Conservation (phyloP, 1,140 invertebrate genomes). For the Neodiprion fabricii region DNA sequence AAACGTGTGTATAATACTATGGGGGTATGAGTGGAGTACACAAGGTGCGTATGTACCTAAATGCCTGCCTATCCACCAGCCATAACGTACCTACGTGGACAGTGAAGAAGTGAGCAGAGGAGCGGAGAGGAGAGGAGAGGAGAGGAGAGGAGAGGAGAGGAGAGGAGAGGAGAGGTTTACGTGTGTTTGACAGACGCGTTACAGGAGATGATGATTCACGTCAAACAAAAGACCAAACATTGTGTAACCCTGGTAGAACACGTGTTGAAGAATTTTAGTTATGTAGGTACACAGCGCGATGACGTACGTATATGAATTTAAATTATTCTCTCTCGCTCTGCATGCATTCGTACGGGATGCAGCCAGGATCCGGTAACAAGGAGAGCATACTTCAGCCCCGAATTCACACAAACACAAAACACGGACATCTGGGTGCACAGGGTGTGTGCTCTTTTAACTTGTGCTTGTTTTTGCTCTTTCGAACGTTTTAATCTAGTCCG, state of each 20-base stretch:
- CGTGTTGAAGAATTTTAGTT: constrained; percentile 44
- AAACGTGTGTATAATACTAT: constrained; percentile 20
- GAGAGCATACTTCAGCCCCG: too few relatives aligned
- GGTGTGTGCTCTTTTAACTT: too few relatives aligned
- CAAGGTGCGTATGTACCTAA: background rate
- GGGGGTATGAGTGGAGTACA: constrained; percentile 1
- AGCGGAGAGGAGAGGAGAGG: background rate
- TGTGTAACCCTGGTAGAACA: constrained; percentile 36
- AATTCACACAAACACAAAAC: too few relatives aligned
- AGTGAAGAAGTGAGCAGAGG: too few relatives aligned
- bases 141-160: background rate
- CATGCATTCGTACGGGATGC: too few relatives aligned
- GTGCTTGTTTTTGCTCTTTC: too few relatives aligned
- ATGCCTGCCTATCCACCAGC: too few relatives aligned
- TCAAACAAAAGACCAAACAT: constrained; percentile 50
- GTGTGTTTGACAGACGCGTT: constrained; percentile 6
- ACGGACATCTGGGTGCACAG: too few relatives aligned
- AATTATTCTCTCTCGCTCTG: background rate
- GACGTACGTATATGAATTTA: background rate
- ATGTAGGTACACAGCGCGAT: constrained; percentile 1
- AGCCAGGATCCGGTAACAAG: too few relatives aligned
- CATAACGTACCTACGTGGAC: too few relatives aligned
- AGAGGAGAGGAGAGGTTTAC: background rate
- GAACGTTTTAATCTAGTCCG: too few relatives aligned
- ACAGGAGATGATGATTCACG: constrained; percentile 42